These are phyloP conservation scores for Gortyna flavago DNA, from an alignment of 2,888 invertebrate species.

Conservation along the genomic window DNA sequence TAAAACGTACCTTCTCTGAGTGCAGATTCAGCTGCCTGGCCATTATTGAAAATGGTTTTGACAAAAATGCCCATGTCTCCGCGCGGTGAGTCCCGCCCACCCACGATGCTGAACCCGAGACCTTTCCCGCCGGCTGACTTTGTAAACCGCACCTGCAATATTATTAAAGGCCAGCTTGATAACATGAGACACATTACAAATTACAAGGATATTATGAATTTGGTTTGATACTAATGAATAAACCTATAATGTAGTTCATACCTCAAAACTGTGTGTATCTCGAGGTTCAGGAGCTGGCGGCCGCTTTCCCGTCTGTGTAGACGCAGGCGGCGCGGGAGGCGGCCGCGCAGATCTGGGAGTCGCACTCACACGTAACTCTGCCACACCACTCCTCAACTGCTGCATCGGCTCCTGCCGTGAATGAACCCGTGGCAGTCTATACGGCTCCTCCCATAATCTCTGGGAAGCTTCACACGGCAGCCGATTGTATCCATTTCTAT, in stretches of 20 bases:
- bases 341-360: slow-evolving; percentile 84
- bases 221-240: background rate
- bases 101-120: slow-evolving; percentile 97
- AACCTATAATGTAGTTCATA: slow-evolving; percentile 55
- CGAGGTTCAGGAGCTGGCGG: slow-evolving; percentile 87
- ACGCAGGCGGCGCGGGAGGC: slow-evolving; percentile 81
- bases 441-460: slow-evolving; percentile 86
- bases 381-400: slow-evolving; percentile 83
- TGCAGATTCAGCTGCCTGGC: slow-evolving; percentile 95
- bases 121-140: slow-evolving; percentile 96
- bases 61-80: slow-evolving; percentile 97
- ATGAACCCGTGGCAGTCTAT: slow-evolving; percentile 85
- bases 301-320: slow-evolving; percentile 74
- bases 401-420: slow-evolving; percentile 83
- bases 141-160: slow-evolving; percentile 91
- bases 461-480: slow-evolving; percentile 78
- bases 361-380: slow-evolving; percentile 85
- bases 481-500: slow-evolving; percentile 84
- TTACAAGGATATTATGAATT: slow-evolving; percentile 3
- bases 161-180: slow-evolving; percentile 26
- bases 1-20: slow-evolving; percentile 93
- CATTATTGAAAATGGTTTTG: slow-evolving; percentile 95
- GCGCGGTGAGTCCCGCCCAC: slow-evolving; percentile 95
- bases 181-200: slow-evolving; percentile 21
- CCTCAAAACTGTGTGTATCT: slow-evolving; percentile 86